phyloP scores from a whole-genome alignment of 2,797 vertebrate species.

The Trachurus trachurus region DNA sequence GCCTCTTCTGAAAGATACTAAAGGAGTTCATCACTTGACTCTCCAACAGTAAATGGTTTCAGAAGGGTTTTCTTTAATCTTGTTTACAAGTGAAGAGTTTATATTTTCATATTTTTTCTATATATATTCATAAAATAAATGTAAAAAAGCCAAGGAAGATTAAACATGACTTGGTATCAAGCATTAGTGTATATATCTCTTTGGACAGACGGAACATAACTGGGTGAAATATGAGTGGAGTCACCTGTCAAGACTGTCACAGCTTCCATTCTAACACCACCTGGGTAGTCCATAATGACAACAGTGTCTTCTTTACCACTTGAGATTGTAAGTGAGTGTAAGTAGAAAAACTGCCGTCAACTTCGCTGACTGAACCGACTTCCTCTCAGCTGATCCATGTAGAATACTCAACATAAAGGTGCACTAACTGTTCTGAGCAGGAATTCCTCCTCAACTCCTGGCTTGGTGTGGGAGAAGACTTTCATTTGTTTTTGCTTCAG shows the following conservation, averaged over 20 bases:
- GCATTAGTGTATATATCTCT: not conserved
- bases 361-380: not conserved
- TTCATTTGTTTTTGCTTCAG: too few relatives aligned
- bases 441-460: too few relatives aligned
- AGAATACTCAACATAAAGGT: not conserved
- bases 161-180: not conserved
- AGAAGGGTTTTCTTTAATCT: not conserved
- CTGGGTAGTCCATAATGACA: not conserved
- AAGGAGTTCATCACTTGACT: slow-evolving; percentile 44
- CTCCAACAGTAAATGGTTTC: slow-evolving; percentile 5
- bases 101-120: not conserved
- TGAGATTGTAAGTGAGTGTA: not conserved
- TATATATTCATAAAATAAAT: too few relatives aligned
- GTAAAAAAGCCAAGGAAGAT: not conserved
- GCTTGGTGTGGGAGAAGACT: too few relatives aligned
- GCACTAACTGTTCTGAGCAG: not conserved
- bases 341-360: not conserved
- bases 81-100: slow-evolving; percentile 5
- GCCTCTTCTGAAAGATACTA: slow-evolving; percentile 35
- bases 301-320: not conserved
- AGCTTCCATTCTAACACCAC: not conserved
- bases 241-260: not conserved
- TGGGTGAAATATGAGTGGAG: not conserved
- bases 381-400: not conserved
- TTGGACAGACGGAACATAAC: not conserved